Percentiles rank a stretch among this genome's conserved stretches.
Evolutionary conservation across 2,113 vertebrate genomes (phyloP).

Genomic region (Gorsachius goisagi): DNA sequence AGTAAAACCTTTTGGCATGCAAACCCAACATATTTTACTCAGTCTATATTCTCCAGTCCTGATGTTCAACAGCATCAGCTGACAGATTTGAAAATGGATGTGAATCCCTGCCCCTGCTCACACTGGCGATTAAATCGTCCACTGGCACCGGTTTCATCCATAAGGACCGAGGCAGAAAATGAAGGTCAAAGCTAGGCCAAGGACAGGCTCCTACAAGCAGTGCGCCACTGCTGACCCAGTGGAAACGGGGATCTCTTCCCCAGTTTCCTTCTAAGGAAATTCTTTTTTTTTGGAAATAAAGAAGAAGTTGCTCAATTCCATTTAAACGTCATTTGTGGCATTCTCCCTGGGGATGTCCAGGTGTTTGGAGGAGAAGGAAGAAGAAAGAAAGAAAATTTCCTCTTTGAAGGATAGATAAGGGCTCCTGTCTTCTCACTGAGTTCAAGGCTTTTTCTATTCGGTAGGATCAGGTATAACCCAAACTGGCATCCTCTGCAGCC

Average conservation of each 20-base stretch:
- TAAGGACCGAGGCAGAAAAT: not conserved
- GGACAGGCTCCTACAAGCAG: not conserved
- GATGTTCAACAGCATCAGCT: not conserved
- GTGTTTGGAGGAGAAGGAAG: not conserved
- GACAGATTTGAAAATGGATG: not conserved
- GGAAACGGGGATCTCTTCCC: not conserved
- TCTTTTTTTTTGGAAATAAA: not conserved
- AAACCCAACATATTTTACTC: not conserved
- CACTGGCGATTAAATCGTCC: not conserved
- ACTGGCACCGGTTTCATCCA: not conserved
- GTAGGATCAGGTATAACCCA: not conserved
- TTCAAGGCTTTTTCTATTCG: not conserved
- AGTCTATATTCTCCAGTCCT: not conserved
- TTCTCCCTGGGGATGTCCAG: not conserved
- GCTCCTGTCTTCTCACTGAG: not conserved
- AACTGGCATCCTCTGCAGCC: not conserved
- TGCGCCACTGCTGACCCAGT: not conserved
- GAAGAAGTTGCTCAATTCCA: not conserved
- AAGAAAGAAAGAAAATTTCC: not conserved
- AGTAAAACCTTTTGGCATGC: not conserved
- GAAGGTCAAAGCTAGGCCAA: not conserved
- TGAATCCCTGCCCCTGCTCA: not conserved
- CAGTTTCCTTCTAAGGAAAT: not conserved
- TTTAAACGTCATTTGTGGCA: not conserved
- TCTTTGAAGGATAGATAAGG: not conserved